Evolutionary conservation across 1,140 invertebrate genomes (phyloP).

Genomic region (Drosophila elegans): DNA sequence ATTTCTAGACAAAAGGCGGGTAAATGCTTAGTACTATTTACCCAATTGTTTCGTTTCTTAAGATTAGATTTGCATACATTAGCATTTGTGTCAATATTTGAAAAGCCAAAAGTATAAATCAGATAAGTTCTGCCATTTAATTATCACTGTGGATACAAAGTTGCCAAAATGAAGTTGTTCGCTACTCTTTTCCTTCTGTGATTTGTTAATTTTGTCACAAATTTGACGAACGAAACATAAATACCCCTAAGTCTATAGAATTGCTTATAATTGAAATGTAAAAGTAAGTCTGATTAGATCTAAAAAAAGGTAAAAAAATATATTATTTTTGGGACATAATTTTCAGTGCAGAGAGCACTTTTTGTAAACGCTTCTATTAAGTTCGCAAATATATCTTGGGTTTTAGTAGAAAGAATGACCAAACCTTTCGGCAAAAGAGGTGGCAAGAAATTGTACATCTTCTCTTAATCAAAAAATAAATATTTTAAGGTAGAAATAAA

Average conservation of each 20-base stretch:
- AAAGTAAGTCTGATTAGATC: too few species aligned
- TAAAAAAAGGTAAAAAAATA: too few species aligned
- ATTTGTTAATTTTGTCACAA: too few species aligned
- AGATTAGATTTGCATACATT: background rate
- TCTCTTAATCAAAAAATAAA: background rate
- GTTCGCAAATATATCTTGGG: too few species aligned
- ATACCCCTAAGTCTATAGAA: too few species aligned
- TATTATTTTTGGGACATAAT: too few species aligned
- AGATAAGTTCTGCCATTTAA: background rate
- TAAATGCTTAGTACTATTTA: constrained; percentile 6
- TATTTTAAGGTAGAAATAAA: background rate
- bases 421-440: background rate
- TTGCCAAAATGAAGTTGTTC: constrained; percentile 8
- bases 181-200: background rate
- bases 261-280: too few species aligned
- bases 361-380: too few species aligned
- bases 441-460: constrained; percentile 16
- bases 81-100: constrained; percentile 19
- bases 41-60: constrained; percentile 11
- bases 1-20: background rate
- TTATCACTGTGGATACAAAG: background rate
- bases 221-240: too few species aligned
- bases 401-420: too few species aligned
- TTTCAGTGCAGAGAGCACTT: too few species aligned
- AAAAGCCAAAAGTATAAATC: background rate